Evolutionary conservation across 1,140 invertebrate genomes (phyloP).

Genomic region (Chelonus insularis): DNA sequence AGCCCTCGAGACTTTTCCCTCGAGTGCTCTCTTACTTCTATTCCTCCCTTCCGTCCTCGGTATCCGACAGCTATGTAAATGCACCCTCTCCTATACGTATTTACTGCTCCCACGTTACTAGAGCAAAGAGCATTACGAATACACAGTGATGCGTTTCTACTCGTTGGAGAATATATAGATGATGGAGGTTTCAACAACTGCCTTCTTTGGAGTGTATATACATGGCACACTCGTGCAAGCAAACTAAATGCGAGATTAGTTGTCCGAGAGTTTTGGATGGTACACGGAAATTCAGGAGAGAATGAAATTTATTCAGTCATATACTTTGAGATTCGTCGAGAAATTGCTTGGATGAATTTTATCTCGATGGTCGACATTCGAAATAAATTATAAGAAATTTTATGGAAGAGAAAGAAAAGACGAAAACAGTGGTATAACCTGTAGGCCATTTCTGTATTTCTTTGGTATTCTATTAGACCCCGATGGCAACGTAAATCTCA

Average conservation of each 20-base stretch:
- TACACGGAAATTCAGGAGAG: neutral
- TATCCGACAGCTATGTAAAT: conserved; percentile 41
- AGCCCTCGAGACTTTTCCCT: conserved; percentile 27
- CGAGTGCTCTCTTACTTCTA: conserved; percentile 27
- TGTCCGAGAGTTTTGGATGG: conserved; percentile 8
- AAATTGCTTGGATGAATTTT: too few species aligned
- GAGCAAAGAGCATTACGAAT: conserved; percentile 33
- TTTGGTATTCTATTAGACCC: conserved; percentile 32
- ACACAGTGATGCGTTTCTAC: conserved; percentile 17
- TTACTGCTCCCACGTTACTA: conserved; percentile 25
- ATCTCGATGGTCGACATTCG: too few species aligned
- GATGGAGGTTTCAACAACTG: conserved; percentile 8
- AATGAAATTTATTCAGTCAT: conserved; percentile 14
- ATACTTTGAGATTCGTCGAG: too few species aligned
- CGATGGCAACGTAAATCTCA: conserved; percentile 23
- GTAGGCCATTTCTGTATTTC: conserved; percentile 24
- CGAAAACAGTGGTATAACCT: too few species aligned
- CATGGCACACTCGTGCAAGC: neutral
- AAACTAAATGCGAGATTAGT: conserved; percentile 24
- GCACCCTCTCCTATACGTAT: conserved; percentile 30
- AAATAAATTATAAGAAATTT: too few species aligned
- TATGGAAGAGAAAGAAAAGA: too few species aligned
- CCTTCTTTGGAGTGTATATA: neutral
- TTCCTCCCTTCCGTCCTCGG: conserved; percentile 4
- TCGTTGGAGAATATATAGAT: too few species aligned